phyloP scores from a whole-genome alignment of 2,797 vertebrate genomes.

The Gobio occitaniae region DNA sequence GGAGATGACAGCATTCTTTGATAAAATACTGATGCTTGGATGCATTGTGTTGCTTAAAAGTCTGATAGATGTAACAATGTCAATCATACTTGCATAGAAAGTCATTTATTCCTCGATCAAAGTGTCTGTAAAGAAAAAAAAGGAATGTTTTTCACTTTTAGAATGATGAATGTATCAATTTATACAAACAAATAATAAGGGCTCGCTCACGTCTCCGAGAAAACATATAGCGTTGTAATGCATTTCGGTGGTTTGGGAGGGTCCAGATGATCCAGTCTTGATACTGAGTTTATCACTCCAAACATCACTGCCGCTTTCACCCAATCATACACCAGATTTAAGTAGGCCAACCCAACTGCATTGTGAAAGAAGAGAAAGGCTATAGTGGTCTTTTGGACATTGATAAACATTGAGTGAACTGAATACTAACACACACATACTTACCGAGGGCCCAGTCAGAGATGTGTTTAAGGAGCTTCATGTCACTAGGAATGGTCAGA shows the following conservation, averaged over 20 bases:
- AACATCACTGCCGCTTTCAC: conserved; percentile 97
- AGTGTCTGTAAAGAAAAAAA: conserved; percentile 81
- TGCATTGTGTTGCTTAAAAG: conserved; percentile 2
- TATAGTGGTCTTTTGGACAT: not conserved
- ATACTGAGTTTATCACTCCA: conserved; percentile 89
- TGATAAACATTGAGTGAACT: not conserved
- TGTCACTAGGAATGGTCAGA: conserved; percentile 89
- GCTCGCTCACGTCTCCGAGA: conserved; percentile 91
- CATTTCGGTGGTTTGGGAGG: conserved; percentile 95
- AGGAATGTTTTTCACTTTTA: not conserved
- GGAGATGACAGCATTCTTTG: not conserved
- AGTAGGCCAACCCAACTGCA: conserved; percentile 91
- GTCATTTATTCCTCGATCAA: conserved; percentile 96
- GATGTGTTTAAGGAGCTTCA: conserved; percentile 86
- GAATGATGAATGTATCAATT: not conserved
- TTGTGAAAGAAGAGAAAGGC: conserved; percentile 9
- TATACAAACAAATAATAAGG: not conserved
- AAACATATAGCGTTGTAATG: conserved; percentile 96
- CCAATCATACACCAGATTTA: conserved; percentile 97
- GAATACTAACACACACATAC: conserved; percentile 53
- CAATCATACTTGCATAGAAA: conserved; percentile 93
- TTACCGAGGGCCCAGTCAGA: conserved; percentile 92
- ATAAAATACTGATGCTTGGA: not conserved
- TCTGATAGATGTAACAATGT: not conserved
- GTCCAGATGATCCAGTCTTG: conserved; percentile 91